These are phyloP conservation scores for Cataglyphis albicans DNA, from an alignment of 2,888 invertebrate genomes.

Conservation along the genomic window DNA sequence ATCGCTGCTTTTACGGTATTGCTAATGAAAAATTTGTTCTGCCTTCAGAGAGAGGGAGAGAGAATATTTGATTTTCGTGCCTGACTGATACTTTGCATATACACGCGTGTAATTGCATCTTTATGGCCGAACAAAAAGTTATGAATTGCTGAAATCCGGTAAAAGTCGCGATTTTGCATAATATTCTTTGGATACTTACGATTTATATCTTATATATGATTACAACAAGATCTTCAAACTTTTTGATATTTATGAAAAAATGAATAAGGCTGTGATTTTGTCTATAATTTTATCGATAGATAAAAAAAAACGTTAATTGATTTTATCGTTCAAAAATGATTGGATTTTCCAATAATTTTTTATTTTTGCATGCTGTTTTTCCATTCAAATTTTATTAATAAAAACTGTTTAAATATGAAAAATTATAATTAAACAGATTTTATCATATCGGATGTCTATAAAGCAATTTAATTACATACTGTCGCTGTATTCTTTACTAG, in stretches of 20 bases:
- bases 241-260: constrained; percentile 3
- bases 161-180: constrained; percentile 19
- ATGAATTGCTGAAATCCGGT: constrained; percentile 6
- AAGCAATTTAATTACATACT: constrained; percentile 34
- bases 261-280: not conserved
- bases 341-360: not conserved
- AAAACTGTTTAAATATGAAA: not conserved
- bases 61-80: constrained; percentile 11
- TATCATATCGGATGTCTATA: not conserved
- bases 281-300: not conserved
- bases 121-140: constrained; percentile 5
- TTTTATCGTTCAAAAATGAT: not conserved
- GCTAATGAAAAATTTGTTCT: constrained; percentile 51
- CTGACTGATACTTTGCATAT: not conserved
- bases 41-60: constrained; percentile 4
- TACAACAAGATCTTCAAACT: not conserved
- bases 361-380: not conserved
- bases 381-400: not conserved
- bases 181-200: not conserved
- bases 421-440: not conserved
- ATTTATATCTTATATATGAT: constrained; percentile 1
- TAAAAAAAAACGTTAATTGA: constrained; percentile 10
- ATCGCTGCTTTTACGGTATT: constrained; percentile 25
- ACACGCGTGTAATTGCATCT: not conserved
- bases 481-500: not conserved